A percentile compares a stretch with the other conserved stretches of the same genome.
These are phyloP conservation scores for Drosophila kuntzei DNA, from an alignment of 2,888 invertebrate genomes.

Conservation along the genomic window DNA sequence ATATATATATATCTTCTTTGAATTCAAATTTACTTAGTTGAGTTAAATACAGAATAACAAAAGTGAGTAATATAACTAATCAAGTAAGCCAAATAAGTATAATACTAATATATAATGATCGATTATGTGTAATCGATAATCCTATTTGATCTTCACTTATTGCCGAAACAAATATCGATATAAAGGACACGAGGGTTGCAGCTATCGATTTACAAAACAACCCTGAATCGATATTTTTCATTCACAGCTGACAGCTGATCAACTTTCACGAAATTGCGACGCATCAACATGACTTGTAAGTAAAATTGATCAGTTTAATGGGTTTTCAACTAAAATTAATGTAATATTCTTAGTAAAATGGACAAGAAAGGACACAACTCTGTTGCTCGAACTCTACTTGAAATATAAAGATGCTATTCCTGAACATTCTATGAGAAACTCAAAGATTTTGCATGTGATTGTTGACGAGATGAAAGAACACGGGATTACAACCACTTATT, in stretches of 20 bases:
- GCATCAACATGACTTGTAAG: constrained; percentile 14
- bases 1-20: too few species aligned
- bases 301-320: constrained; percentile 4
- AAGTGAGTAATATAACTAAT: too few species aligned
- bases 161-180: constrained; percentile 1
- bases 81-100: too few species aligned
- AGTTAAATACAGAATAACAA: too few species aligned
- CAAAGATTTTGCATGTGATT: constrained; percentile 20
- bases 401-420: constrained; percentile 26
- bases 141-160: background rate
- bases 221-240: background rate
- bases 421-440: constrained; percentile 1
- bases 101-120: background rate
- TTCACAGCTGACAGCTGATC: constrained; percentile 11
- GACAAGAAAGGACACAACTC: constrained; percentile 10
- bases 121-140: background rate
- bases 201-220: constrained; percentile 1
- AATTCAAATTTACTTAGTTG: too few species aligned
- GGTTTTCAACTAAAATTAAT: background rate
- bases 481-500: constrained; percentile 20
- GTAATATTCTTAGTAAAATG: constrained; percentile 16
- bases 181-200: background rate
- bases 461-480: constrained; percentile 8
- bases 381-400: constrained; percentile 27
- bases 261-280: background rate